These are phyloP conservation scores for Latrodectus geometricus DNA, from an alignment of 1,140 invertebrate species.

Conservation along the genomic window DNA sequence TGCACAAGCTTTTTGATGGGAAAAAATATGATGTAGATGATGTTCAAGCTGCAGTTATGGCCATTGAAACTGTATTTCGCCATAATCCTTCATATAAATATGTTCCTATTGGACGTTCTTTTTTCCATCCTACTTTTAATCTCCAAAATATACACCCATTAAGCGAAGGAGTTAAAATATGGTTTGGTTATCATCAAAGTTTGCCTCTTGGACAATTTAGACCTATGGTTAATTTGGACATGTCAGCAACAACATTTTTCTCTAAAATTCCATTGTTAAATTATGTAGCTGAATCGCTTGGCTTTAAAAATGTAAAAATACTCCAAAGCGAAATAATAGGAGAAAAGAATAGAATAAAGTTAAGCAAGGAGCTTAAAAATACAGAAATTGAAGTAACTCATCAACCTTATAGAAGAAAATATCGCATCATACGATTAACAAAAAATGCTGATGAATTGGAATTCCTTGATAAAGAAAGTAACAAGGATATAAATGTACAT, in stretches of 20 bases:
- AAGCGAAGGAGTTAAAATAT: constrained; percentile 54
- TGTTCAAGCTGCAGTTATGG: constrained; percentile 55
- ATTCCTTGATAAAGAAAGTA: constrained; percentile 11
- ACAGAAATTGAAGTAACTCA: constrained; percentile 61
- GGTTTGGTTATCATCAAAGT: constrained; percentile 62
- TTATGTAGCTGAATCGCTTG: constrained; percentile 17
- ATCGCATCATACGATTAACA: constrained; percentile 57
- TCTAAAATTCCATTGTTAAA: constrained; percentile 28
- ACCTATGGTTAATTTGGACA: constrained; percentile 60
- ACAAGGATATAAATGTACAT: background rate
- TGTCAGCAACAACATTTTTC: constrained; percentile 59
- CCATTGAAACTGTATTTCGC: constrained; percentile 56
- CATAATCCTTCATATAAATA: constrained; percentile 44
- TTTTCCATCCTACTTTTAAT: constrained; percentile 45
- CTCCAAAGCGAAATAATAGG: background rate
- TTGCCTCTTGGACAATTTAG: constrained; percentile 57
- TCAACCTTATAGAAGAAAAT: constrained; percentile 51
- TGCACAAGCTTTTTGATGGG: constrained; percentile 39
- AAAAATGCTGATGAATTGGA: constrained; percentile 42
- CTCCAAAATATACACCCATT: constrained; percentile 18
- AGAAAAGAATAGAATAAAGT: constrained; percentile 30
- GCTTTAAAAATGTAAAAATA: background rate
- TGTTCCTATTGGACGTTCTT: constrained; percentile 60
- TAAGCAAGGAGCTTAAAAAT: constrained; percentile 60
- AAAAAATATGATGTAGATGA: background rate